Conservation (phyloP, 2,797 vertebrate species). For the Oreochromis mossambicus region DNA sequence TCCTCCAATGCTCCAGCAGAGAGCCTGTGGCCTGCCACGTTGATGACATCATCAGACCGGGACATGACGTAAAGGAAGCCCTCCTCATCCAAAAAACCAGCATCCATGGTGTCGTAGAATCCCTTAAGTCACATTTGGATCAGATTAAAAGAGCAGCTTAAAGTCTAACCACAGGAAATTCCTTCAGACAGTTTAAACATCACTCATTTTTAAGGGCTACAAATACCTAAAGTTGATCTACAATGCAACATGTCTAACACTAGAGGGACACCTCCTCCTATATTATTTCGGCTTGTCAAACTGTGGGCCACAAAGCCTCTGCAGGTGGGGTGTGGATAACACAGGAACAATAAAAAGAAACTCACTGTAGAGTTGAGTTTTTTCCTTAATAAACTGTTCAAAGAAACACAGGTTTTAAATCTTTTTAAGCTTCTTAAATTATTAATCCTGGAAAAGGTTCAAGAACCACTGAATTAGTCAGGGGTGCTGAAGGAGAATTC, state of each 20-base stretch:
- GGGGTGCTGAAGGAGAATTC: background rate
- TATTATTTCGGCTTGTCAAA: background rate
- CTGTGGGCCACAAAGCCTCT: background rate
- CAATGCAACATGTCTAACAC: constrained; percentile 13
- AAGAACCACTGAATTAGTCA: background rate
- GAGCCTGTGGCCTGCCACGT: constrained; percentile 93
- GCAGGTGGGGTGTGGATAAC: background rate
- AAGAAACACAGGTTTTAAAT: background rate
- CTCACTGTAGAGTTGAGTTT: background rate
- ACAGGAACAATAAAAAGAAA: background rate
- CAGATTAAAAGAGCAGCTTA: background rate
- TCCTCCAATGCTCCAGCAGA: constrained; percentile 93
- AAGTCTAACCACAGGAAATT: background rate
- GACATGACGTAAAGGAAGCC: constrained; percentile 92
- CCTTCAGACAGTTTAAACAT: background rate
- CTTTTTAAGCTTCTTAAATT: background rate
- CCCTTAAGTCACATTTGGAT: constrained; percentile 71
- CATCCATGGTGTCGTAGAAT: constrained; percentile 96
- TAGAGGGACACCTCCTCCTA: constrained; percentile 18
- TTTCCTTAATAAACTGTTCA: background rate
- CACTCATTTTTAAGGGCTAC: background rate
- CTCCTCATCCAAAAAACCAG: constrained; percentile 88
- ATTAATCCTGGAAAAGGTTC: background rate
- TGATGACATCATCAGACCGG: constrained; percentile 95
- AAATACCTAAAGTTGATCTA: background rate